Evolutionary conservation across 2,113 vertebrate species (phyloP), one percentile per base, ranked within the genome.

Genomic region (Leucosticte australis): DNA sequence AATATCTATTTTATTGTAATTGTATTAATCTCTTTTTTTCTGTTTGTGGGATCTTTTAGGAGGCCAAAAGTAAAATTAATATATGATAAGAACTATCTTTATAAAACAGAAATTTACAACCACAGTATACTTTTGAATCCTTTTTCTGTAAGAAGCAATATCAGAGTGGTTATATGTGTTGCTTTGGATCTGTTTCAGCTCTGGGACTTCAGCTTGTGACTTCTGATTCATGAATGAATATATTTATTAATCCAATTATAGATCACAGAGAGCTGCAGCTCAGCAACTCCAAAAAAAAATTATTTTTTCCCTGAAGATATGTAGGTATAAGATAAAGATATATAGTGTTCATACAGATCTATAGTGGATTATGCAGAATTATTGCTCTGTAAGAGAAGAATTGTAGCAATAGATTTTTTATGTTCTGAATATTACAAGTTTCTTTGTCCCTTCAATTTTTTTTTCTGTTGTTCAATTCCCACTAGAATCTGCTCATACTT

Each of bases 161-260:
- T 35, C 33, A 55, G 41, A 68, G 57, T 39, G 6, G 15, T 83
- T 91, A 85, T 65, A 80, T 87, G 41, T 17, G 14, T 92, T 12
- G 3, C 55, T 73, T 53, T 64, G 46, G 49, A 76, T 35, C 8
- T 82, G 23, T 62, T 94, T 85, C 62, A 76, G 33, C 28, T 73
- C 41, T 64, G 24, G 35, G 30, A 64, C 9, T 87, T 89, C 74
- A 83, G 9, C 27, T 87, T 79, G 57, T 87, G 62, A 42, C 53
- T 78, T 79, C 78, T 85, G 67, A 80, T 95, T 91, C 42, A 87
- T 42, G 47, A 91, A 90, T 85, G 16, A 92, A 83, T 79, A 67
- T 50, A 81, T 87, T 91, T 92, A 92, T 89, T 85, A 95, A 80
- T 83, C 39, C 63, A 92, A 24, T 90, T 95, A 85, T n/a, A 80